Percentiles rank a stretch among this genome's conserved stretches.
These are phyloP conservation scores for Rhynchonycteris naso DNA, from an alignment of 2,797 vertebrate genomes.

Conservation along the genomic window DNA sequence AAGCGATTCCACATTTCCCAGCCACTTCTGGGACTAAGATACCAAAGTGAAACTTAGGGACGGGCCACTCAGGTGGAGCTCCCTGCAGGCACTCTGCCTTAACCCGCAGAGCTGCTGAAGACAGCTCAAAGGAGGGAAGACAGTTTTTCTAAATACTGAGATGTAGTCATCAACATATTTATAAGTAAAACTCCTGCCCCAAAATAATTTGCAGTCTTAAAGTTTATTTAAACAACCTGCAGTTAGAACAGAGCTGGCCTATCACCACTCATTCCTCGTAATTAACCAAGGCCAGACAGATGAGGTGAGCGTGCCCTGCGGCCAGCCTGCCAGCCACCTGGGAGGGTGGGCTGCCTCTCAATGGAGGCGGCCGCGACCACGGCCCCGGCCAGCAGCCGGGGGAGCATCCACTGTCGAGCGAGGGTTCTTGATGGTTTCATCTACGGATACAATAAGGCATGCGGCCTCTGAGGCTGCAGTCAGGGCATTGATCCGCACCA, in stretches of 20 bases:
- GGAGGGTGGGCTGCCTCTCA: background rate
- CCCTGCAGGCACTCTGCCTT: background rate
- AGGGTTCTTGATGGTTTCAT: conserved; percentile 98
- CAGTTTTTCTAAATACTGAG: background rate
- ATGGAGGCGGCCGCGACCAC: conserved; percentile 91
- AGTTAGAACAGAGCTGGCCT: background rate
- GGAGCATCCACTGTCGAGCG: conserved; percentile 89
- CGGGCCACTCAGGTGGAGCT: background rate
- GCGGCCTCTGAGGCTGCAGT: conserved; percentile 96
- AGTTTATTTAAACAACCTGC: conserved; percentile 78
- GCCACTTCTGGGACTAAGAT: background rate
- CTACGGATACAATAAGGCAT: conserved; percentile 96
- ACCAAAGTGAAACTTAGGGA: background rate
- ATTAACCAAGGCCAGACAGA: background rate
- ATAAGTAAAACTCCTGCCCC: background rate
- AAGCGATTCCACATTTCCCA: background rate
- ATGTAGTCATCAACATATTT: background rate
- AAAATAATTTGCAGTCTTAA: conserved; percentile 29
- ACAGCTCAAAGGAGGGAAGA: background rate
- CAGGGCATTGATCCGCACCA: conserved; percentile 95
- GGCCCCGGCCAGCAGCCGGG: conserved; percentile 85
- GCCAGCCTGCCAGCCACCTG: background rate
- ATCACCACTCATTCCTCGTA: background rate
- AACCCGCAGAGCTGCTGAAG: background rate
- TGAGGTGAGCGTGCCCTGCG: background rate